Evolutionary conservation across 2,113 vertebrate species (phyloP).

Genomic region (Hucho hucho): DNA sequence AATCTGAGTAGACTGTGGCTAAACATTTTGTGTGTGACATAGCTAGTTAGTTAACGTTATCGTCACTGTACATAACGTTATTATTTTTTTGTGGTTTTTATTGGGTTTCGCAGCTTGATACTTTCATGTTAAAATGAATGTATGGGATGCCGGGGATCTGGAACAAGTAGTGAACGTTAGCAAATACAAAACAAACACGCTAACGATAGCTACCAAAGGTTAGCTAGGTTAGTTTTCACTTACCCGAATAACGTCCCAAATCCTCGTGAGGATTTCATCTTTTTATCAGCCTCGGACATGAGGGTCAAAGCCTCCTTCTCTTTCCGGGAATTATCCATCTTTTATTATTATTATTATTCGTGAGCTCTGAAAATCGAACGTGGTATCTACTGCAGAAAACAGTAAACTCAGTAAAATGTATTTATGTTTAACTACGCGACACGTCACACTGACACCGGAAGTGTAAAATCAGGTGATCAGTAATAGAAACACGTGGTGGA

Average conservation of each 20-base stretch:
- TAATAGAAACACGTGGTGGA: not conserved
- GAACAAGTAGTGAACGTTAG: no score
- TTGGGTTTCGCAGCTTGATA: no score
- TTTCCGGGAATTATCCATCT: slow-evolving; percentile 79
- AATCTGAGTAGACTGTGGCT: no score
- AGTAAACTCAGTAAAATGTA: no score
- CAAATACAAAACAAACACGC: no score
- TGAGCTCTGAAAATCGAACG: not conserved
- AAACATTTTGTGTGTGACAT: no score
- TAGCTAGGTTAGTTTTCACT: slow-evolving; percentile 16
- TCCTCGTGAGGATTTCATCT: slow-evolving; percentile 74
- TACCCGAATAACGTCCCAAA: slow-evolving; percentile 80
- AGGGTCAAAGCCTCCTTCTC: slow-evolving; percentile 80
- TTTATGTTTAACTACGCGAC: no score
- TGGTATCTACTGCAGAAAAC: not conserved
- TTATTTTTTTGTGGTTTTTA: no score
- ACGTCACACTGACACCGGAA: not conserved
- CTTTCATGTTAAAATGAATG: no score
- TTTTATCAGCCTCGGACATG: slow-evolving; percentile 79
- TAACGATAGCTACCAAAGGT: not conserved
- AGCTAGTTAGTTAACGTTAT: not conserved
- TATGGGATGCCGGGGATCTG: no score
- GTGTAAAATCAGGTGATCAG: not conserved
- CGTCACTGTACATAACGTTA: no score
- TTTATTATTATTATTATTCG: not conserved